phyloP scores from a whole-genome alignment of 1,140 invertebrate genomes.

The Drosophila mayri region DNA sequence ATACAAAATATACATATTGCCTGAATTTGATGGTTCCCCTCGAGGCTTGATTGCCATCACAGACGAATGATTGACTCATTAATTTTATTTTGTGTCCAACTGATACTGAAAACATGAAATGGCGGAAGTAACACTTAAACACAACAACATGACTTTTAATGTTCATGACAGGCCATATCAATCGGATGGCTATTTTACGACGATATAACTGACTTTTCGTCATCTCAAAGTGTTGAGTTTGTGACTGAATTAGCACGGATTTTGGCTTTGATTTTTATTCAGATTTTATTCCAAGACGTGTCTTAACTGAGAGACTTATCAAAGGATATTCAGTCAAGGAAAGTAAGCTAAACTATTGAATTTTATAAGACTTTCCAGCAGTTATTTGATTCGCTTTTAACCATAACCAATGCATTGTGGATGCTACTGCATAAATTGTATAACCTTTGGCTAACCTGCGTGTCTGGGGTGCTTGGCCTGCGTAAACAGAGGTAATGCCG shows the following conservation, averaged over 20 bases:
- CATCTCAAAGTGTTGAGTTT: conserved; percentile 3
- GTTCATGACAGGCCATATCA: not conserved
- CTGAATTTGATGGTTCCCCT: not conserved
- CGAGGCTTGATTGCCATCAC: not conserved
- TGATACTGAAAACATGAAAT: conserved; percentile 17
- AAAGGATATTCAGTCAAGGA: not conserved
- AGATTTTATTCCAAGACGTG: not conserved
- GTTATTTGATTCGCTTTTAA: not conserved
- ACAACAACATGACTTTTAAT: conserved; percentile 1
- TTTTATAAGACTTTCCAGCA: not conserved
- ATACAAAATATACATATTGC: not conserved
- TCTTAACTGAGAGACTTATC: conserved; percentile 14
- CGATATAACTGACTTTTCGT: not conserved
- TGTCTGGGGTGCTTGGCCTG: conserved; percentile 1
- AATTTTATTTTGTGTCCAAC: conserved; percentile 18
- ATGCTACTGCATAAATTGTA: not conserved
- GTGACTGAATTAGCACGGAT: conserved; percentile 8
- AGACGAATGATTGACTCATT: conserved; percentile 4
- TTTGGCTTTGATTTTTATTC: not conserved
- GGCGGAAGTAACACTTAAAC: conserved; percentile 9
- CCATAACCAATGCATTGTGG: not conserved
- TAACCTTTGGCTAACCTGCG: conserved; percentile 1
- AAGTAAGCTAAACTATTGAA: not conserved
- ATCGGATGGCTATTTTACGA: not conserved
- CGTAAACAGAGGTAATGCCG: not conserved